Conservation (phyloP, 1,140 invertebrate genomes). For the Dufourea novaeangliae region DNA sequence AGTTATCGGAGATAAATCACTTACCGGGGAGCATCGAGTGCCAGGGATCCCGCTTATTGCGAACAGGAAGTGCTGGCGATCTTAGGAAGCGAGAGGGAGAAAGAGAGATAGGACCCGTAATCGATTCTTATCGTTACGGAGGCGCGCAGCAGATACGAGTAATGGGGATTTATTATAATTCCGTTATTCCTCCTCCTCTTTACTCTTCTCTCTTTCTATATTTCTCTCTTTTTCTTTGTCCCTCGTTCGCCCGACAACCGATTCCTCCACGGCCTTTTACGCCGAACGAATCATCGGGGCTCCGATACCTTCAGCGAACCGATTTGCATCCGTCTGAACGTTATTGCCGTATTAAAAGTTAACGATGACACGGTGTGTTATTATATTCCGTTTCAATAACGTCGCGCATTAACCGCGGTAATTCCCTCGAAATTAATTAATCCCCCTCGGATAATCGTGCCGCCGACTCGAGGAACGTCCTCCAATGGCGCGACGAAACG, state of each 20-base stretch:
- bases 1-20: constrained; percentile 62
- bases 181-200: constrained; percentile 4
- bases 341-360: constrained; percentile 35
- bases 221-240: no score
- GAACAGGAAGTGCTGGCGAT: constrained; percentile 49
- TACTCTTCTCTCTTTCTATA: not conserved
- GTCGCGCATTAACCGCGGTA: constrained; percentile 7
- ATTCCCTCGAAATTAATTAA: constrained; percentile 34
- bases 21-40: constrained; percentile 17
- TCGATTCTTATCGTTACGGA: constrained; percentile 57
- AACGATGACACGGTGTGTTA: constrained; percentile 23
- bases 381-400: constrained; percentile 35
- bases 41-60: constrained; percentile 47
- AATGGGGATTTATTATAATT: constrained; percentile 42
- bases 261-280: not conserved
- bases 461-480: not conserved
- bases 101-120: constrained; percentile 24
- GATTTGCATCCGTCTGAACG: constrained; percentile 21
- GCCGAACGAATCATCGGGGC: constrained; percentile 6
- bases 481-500: not conserved
- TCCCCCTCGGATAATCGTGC: constrained; percentile 20
- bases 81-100: constrained; percentile 35
- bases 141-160: constrained; percentile 16
- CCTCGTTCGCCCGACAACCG: not conserved
- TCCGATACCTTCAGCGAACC: not conserved